Evolutionary conservation across 2,888 invertebrate genomes (phyloP).

Genomic region (Rhagonycha lutea): DNA sequence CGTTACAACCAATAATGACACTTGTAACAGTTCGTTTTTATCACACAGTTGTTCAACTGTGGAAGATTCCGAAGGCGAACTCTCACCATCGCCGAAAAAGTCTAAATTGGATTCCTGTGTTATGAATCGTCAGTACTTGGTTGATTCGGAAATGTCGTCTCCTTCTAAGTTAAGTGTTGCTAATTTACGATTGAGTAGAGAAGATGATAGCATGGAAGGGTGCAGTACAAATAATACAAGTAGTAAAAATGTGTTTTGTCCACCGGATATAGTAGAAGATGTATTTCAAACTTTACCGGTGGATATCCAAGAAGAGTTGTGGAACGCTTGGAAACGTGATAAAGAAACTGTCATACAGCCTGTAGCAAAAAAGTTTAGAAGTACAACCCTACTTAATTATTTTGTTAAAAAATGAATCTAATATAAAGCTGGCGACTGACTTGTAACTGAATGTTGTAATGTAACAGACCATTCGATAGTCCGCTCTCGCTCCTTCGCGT

Average conservation of each 20-base stretch:
- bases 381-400: constrained; percentile 70
- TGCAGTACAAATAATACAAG: constrained; percentile 20
- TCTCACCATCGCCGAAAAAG: constrained; percentile 79
- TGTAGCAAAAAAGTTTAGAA: constrained; percentile 61
- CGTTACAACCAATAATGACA: constrained; percentile 41
- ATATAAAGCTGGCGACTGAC: no score
- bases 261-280: constrained; percentile 68
- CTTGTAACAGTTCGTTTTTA: not conserved
- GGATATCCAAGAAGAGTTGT: constrained; percentile 74
- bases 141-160: constrained; percentile 62
- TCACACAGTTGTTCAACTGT: constrained; percentile 54
- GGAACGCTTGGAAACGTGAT: constrained; percentile 56
- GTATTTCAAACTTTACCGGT: constrained; percentile 73
- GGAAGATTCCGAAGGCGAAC: constrained; percentile 69
- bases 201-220: constrained; percentile 59
- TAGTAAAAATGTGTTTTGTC: constrained; percentile 54
- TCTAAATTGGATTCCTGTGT: constrained; percentile 58
- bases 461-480: no score
- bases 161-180: constrained; percentile 72
- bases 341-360: constrained; percentile 53
- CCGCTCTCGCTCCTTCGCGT: no score
- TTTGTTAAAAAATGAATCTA: constrained; percentile 56
- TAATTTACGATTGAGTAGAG: constrained; percentile 66
- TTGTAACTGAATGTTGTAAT: no score
- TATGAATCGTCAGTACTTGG: constrained; percentile 56